These are phyloP conservation scores for Pomatostomus ruficeps DNA, from an alignment of 2,113 vertebrate genomes.

Conservation along the genomic window DNA sequence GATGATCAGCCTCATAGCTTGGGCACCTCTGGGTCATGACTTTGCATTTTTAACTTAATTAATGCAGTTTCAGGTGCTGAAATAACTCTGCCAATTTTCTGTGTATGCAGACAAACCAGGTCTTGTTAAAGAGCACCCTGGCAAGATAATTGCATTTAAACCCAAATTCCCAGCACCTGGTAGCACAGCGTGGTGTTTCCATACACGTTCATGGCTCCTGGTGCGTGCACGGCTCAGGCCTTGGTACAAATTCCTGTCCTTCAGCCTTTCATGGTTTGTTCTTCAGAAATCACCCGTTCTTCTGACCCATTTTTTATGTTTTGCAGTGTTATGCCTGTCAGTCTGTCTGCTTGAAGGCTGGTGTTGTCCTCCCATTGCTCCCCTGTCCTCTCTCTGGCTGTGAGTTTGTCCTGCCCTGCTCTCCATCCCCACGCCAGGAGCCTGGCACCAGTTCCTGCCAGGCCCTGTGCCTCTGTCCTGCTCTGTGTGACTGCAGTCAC, in stretches of 20 bases:
- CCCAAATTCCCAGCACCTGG: neutral
- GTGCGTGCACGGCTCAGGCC: neutral
- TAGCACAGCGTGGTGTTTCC: neutral
- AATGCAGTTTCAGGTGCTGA: neutral
- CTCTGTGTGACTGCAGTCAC: neutral
- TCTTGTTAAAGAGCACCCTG: neutral
- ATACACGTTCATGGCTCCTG: neutral
- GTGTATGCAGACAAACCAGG: neutral
- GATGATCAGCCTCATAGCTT: neutral
- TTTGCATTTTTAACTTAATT: neutral
- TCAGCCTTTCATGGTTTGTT: neutral
- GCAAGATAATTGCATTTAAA: neutral
- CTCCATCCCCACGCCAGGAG: neutral
- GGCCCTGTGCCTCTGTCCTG: neutral
- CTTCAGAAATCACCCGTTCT: neutral
- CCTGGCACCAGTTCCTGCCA: neutral
- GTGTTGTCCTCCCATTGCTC: neutral
- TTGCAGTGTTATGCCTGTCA: neutral
- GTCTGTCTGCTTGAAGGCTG: neutral
- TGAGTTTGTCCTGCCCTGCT: neutral
- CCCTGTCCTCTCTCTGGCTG: neutral
- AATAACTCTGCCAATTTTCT: neutral
- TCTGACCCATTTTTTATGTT: neutral
- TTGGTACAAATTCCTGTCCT: neutral
- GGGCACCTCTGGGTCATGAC: neutral